Percentiles rank a stretch among this genome's conserved stretches.
phyloP scores from a whole-genome alignment of 2,113 vertebrate species.

The Pteronura brasiliensis region DNA sequence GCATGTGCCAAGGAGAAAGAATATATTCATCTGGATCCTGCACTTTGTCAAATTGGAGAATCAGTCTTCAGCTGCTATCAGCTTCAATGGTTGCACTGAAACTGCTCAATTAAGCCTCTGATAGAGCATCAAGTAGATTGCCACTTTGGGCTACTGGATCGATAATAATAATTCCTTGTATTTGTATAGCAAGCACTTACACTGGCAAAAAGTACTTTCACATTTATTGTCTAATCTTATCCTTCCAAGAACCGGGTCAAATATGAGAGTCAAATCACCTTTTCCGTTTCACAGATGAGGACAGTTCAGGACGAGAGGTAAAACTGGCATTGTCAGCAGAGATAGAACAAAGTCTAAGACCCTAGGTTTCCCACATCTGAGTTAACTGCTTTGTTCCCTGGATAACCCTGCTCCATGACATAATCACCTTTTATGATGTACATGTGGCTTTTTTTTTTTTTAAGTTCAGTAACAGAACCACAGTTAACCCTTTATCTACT shows the following conservation, averaged over 20 bases:
- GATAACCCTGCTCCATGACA: background rate
- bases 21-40: background rate
- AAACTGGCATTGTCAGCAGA: background rate
- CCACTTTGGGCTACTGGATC: slow-evolving; percentile 17
- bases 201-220: background rate
- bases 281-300: background rate
- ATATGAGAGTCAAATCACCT: background rate
- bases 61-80: background rate
- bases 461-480: background rate
- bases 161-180: slow-evolving; percentile 41
- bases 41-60: background rate
- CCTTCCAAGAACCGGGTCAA: background rate
- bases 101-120: slow-evolving; percentile 35
- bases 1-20: background rate
- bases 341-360: background rate
- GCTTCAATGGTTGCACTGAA: background rate
- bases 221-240: slow-evolving; percentile 32
- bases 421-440: background rate
- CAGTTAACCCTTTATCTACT: background rate
- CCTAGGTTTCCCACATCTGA: background rate
- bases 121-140: slow-evolving; percentile 20
- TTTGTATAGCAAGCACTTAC: slow-evolving; percentile 37
- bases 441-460: background rate
- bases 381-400: background rate
- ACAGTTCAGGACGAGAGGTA: background rate